Conservation (phyloP, 2,113 vertebrate genomes). For the Aphyosemion australe region DNA sequence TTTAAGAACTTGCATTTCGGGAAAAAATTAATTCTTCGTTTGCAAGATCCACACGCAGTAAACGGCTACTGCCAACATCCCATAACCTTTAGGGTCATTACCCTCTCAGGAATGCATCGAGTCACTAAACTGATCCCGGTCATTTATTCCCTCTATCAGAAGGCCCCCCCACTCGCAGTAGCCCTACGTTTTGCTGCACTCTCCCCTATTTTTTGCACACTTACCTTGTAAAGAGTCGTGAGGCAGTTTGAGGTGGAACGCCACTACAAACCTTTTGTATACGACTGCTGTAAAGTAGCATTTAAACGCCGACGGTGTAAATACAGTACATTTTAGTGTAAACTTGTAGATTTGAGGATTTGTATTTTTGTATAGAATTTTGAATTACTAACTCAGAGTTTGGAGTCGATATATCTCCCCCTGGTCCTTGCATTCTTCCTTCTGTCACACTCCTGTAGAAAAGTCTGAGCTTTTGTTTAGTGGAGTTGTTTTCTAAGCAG, state of each 20-base stretch:
- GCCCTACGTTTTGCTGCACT: conserved; percentile 70
- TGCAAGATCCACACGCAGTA: conserved; percentile 41
- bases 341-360: conserved; percentile 79
- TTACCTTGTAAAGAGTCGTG: conserved; percentile 60
- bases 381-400: conserved; percentile 67
- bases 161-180: conserved; percentile 52
- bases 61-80: conserved; percentile 59
- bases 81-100: conserved; percentile 57
- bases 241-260: conserved; percentile 53
- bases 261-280: conserved; percentile 68
- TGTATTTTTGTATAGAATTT: conserved; percentile 84
- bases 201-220: conserved; percentile 66
- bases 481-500: conserved; percentile 36
- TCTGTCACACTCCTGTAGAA: conserved; percentile 46
- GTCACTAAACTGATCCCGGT: conserved; percentile 54
- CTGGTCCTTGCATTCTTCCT: conserved; percentile 43
- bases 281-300: conserved; percentile 78
- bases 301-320: conserved; percentile 70
- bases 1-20: conserved; percentile 31
- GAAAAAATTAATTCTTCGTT: conserved; percentile 38
- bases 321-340: conserved; percentile 75
- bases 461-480: conserved; percentile 38
- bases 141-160: conserved; percentile 31
- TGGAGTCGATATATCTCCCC: conserved; percentile 47
- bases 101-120: conserved; percentile 79